Evolutionary conservation across 2,797 vertebrate genomes (phyloP).

Genomic region (Arnoldichthys spilopterus): DNA sequence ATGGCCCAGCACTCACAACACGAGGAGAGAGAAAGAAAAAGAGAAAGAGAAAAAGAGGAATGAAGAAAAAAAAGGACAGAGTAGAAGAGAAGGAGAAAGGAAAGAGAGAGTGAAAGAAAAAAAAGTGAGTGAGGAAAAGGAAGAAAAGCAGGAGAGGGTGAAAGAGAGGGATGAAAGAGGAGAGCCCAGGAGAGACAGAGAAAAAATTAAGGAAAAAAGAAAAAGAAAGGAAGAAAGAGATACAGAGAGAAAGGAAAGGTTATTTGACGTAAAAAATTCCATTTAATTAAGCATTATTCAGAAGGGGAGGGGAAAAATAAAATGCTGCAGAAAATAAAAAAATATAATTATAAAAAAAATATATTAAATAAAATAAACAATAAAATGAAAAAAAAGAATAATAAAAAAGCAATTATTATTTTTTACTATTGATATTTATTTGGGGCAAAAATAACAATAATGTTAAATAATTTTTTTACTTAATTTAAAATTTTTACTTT

Average conservation of each 20-base stretch:
- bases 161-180: background rate
- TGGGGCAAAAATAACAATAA: no score
- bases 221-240: background rate
- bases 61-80: background rate
- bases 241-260: no score
- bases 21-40: slow-evolving; percentile 30
- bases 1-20: slow-evolving; percentile 64
- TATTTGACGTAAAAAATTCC: no score
- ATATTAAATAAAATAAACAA: no score
- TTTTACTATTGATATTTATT: no score
- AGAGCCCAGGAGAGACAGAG: background rate
- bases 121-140: background rate
- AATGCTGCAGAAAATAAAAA: background rate
- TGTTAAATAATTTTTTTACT: no score
- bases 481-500: no score
- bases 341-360: no score
- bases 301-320: background rate
- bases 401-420: no score
- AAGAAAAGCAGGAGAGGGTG: background rate
- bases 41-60: background rate
- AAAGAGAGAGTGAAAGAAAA: background rate
- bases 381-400: no score
- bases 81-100: background rate
- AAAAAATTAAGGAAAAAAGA: background rate
- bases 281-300: no score